phyloP scores from a whole-genome alignment of 2,888 invertebrate genomes.

The Sphaerophoria taeniata region DNA sequence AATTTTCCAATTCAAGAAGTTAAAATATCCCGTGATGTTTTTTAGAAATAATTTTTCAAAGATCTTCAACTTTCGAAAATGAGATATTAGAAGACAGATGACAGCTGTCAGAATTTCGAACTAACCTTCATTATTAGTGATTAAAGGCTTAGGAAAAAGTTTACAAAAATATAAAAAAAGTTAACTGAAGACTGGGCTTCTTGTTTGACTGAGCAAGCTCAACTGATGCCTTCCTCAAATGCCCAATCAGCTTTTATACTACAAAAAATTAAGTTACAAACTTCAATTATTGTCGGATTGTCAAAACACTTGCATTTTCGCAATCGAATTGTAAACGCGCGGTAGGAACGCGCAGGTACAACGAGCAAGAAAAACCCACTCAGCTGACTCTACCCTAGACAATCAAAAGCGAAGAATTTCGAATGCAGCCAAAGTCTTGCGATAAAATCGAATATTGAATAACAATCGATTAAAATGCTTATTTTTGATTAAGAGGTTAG shows the following conservation, averaged over 20 bases:
- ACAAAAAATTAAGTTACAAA: background rate
- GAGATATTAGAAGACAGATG: background rate
- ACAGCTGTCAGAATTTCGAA: background rate
- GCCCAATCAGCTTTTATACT: slow-evolving; percentile 79
- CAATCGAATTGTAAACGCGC: slow-evolving; percentile 25
- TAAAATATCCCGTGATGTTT: too few species aligned
- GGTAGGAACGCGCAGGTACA: background rate
- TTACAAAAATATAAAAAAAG: slow-evolving; percentile 76
- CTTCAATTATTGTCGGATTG: slow-evolving; percentile 36
- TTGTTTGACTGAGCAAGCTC: slow-evolving; percentile 77
- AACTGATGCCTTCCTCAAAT: slow-evolving; percentile 78
- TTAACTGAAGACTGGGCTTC: slow-evolving; percentile 75
- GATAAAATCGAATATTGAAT: slow-evolving; percentile 51
- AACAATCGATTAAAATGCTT: slow-evolving; percentile 44
- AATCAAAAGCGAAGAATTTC: slow-evolving; percentile 66
- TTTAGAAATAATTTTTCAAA: too few species aligned
- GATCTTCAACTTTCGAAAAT: background rate
- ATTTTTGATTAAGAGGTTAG: slow-evolving; percentile 24
- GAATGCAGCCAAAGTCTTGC: slow-evolving; percentile 44
- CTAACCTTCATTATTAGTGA: slow-evolving; percentile 81
- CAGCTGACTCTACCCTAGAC: background rate
- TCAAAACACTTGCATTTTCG: slow-evolving; percentile 58
- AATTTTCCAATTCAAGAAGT: background rate
- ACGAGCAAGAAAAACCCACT: slow-evolving; percentile 15
- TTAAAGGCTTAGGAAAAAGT: slow-evolving; percentile 80